Evolutionary conservation across 2,888 invertebrate genomes (phyloP).

Genomic region (Drosophila nr. fundita): DNA sequence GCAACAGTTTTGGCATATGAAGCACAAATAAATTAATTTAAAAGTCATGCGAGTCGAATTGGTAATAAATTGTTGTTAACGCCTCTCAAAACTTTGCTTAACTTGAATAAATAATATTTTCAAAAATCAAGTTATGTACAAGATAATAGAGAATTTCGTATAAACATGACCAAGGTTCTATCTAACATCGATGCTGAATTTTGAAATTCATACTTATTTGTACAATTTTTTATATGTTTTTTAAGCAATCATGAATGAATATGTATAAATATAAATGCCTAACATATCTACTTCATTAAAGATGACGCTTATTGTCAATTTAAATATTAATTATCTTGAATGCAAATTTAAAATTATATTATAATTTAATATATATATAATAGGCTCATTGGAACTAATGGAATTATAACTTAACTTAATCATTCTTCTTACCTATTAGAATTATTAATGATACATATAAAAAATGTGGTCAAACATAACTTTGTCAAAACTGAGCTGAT

Average conservation of each 20-base stretch:
- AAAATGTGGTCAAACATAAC: not conserved
- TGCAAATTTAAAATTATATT: not conserved
- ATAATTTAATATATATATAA: not conserved
- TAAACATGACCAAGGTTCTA: not conserved
- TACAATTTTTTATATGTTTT: not conserved
- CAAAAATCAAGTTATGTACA: not conserved
- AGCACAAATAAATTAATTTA: constrained; percentile 25
- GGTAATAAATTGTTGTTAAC: constrained; percentile 5
- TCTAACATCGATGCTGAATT: not conserved
- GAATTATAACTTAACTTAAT: not conserved
- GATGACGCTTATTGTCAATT: not conserved
- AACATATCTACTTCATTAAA: not conserved
- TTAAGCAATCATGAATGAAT: not conserved
- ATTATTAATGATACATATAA: not conserved
- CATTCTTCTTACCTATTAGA: not conserved
- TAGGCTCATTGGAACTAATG: not conserved
- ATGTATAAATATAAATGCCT: not conserved
- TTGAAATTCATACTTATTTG: not conserved
- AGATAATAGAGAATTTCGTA: not conserved
- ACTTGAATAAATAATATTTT: not conserved
- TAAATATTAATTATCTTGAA: not conserved
- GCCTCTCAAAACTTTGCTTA: not conserved
- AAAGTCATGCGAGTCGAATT: constrained; percentile 15
- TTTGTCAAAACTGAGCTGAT: not conserved
- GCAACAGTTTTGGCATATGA: constrained; percentile 9